Evolutionary conservation across 1,140 invertebrate genomes (phyloP).

Genomic region (Zaprionus capensis): DNA sequence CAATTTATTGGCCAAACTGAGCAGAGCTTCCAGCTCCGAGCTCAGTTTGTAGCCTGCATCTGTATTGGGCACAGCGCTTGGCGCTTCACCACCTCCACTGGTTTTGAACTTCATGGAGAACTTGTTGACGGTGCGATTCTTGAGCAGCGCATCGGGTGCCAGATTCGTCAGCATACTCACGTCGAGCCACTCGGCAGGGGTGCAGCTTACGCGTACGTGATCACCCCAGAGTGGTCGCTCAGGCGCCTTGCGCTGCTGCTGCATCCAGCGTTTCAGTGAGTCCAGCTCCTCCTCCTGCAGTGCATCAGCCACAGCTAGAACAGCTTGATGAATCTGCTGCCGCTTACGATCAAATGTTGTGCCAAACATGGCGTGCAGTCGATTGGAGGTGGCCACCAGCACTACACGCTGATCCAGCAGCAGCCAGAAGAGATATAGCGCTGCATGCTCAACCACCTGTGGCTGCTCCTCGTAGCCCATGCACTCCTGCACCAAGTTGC

Average conservation of each 20-base stretch:
- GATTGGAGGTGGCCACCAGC: constrained; percentile 66
- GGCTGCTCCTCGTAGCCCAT: constrained; percentile 82
- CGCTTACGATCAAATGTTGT: constrained; percentile 72
- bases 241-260: constrained; percentile 33
- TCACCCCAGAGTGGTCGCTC: constrained; percentile 63
- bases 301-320: constrained; percentile 50
- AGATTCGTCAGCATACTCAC: constrained; percentile 63
- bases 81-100: constrained; percentile 77
- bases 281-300: constrained; percentile 66
- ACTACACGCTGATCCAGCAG: constrained; percentile 71
- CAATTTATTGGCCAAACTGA: constrained; percentile 76
- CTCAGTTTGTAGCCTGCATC: constrained; percentile 64
- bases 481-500: constrained; percentile 75
- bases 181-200: constrained; percentile 38
- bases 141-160: constrained; percentile 54
- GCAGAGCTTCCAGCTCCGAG: constrained; percentile 81
- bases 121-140: constrained; percentile 60
- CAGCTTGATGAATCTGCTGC: constrained; percentile 62
- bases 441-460: constrained; percentile 76
- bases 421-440: constrained; percentile 75
- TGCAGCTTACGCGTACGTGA: constrained; percentile 54
- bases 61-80: constrained; percentile 63
- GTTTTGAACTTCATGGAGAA: constrained; percentile 81
- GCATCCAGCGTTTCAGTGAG: constrained; percentile 63
- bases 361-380: constrained; percentile 70